phyloP scores from a whole-genome alignment of 2,888 invertebrate genomes.

The Philereme vetulata region DNA sequence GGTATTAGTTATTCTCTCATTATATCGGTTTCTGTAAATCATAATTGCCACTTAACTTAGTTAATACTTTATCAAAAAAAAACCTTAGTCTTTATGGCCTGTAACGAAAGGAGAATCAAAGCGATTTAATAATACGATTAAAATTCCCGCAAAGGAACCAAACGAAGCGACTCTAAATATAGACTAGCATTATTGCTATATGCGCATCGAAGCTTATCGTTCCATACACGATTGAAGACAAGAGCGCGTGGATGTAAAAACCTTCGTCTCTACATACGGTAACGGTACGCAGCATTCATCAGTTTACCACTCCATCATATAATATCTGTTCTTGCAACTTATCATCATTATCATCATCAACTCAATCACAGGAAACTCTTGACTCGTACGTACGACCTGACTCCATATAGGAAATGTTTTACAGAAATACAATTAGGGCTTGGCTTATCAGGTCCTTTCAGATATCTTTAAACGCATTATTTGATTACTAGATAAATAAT shows the following conservation, averaged over 20 bases:
- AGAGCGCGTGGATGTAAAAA: slow-evolving; percentile 67
- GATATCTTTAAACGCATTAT: neutral
- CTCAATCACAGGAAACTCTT: slow-evolving; percentile 27
- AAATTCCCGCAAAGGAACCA: slow-evolving; percentile 54
- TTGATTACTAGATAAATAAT: neutral
- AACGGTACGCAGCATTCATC: slow-evolving; percentile 51
- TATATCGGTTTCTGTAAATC: too few relatives aligned
- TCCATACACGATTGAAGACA: slow-evolving; percentile 69
- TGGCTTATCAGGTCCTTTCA: too few relatives aligned
- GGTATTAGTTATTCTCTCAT: too few relatives aligned
- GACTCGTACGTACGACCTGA: slow-evolving; percentile 18
- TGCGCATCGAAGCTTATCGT: slow-evolving; percentile 75
- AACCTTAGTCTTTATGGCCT: slow-evolving; percentile 10
- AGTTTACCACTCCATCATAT: slow-evolving; percentile 54
- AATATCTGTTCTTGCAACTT: slow-evolving; percentile 40
- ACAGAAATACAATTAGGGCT: neutral
- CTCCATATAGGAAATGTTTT: slow-evolving; percentile 7
- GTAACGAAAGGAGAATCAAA: slow-evolving; percentile 24
- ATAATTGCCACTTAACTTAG: too few relatives aligned
- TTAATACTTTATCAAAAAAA: too few relatives aligned
- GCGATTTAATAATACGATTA: slow-evolving; percentile 48
- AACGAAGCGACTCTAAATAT: slow-evolving; percentile 73
- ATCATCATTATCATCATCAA: neutral
- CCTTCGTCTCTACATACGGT: slow-evolving; percentile 58
- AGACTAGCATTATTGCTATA: slow-evolving; percentile 64